A percentile compares a stretch with the other conserved stretches of the same genome.
Conservation (phyloP, 1,140 invertebrate species). For the Xylocopa sonorina region DNA sequence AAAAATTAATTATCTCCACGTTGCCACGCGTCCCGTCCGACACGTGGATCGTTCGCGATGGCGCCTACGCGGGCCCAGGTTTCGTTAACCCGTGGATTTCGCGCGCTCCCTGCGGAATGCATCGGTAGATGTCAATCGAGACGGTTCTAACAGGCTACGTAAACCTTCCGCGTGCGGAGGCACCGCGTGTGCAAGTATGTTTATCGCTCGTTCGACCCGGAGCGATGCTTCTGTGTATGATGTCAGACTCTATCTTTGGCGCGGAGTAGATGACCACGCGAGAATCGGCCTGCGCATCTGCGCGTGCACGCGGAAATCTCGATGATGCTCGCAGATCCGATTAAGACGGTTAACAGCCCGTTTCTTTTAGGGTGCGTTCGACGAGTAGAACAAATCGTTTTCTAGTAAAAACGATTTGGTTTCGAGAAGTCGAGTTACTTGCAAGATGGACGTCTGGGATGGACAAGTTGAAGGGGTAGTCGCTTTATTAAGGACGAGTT, state of each 20-base stretch:
- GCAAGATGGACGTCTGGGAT: too few species aligned
- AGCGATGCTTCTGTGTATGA: constrained; percentile 67
- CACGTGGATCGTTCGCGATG: rapidly evolving
- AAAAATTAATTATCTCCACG: too few species aligned
- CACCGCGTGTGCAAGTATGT: constrained; percentile 54
- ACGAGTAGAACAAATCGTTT: too few species aligned
- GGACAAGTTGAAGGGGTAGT: too few species aligned
- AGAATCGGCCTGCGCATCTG: constrained; percentile 9
- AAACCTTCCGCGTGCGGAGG: constrained; percentile 61
- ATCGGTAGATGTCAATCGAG: constrained; percentile 62
- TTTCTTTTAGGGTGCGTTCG: too few species aligned
- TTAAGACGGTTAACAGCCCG: background rate
- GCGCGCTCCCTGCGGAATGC: constrained; percentile 24
- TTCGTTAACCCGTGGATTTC: background rate
- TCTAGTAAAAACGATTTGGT: too few species aligned
- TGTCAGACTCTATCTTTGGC: constrained; percentile 72
- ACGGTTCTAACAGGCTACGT: constrained; percentile 59
- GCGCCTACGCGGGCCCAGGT: background rate
- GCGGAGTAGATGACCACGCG: constrained; percentile 66
- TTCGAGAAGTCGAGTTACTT: too few species aligned
- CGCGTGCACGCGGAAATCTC: constrained; percentile 11
- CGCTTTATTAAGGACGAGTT: too few species aligned
- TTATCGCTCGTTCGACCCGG: constrained; percentile 66
- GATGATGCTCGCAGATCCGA: background rate
- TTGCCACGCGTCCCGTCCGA: too few species aligned